Evolutionary conservation across 2,113 vertebrate genomes (phyloP).

Genomic region (Acrocephalus kingi): DNA sequence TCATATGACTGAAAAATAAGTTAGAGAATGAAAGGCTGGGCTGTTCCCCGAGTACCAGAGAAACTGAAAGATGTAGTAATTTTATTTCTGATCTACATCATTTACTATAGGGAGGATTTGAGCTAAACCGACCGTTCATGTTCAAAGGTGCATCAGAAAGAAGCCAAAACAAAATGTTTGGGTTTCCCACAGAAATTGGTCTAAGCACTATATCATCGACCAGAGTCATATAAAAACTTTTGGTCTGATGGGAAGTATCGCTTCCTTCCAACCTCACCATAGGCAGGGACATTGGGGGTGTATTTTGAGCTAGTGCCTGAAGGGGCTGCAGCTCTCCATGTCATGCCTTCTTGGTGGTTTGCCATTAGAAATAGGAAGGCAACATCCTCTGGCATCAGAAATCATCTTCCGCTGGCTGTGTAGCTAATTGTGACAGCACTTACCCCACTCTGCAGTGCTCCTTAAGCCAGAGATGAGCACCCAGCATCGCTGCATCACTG

Average conservation of each 20-base stretch:
- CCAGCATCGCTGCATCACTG: background rate
- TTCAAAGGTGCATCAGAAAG: background rate
- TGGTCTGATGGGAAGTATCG: background rate
- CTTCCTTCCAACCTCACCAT: background rate
- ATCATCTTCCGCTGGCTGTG: background rate
- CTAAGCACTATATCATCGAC: background rate
- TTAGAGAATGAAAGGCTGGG: background rate
- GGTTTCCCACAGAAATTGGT: background rate
- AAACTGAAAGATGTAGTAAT: background rate
- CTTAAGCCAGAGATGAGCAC: too few species aligned
- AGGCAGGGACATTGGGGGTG: background rate
- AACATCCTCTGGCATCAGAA: background rate
- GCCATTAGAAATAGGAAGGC: background rate
- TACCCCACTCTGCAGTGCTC: background rate
- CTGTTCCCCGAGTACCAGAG: background rate
- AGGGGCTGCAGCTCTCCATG: background rate
- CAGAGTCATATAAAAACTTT: background rate
- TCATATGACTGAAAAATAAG: background rate
- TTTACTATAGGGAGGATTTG: background rate
- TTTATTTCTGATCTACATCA: background rate
- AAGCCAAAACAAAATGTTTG: background rate
- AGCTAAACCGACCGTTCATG: background rate
- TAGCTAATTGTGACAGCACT: background rate
- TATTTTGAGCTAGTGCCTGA: background rate
- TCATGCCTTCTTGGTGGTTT: background rate